Conservation (phyloP, 2,113 vertebrate genomes). For the Limnothrissa miodon region DNA sequence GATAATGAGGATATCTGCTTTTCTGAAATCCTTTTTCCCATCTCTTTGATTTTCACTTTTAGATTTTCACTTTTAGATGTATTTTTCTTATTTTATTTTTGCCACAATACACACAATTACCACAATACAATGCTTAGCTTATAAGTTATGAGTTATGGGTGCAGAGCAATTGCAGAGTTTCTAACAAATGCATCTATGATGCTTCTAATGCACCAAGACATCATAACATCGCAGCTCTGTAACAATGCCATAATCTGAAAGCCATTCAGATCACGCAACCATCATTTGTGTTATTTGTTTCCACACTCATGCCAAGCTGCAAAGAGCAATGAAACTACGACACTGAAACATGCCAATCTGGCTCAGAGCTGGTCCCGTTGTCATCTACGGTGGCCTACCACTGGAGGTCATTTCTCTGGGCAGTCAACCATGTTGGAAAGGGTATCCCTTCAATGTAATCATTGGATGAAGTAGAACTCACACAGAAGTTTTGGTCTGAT, state of each 20-base stretch:
- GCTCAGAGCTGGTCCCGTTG: background rate
- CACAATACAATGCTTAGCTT: too few species aligned
- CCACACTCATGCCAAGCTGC: background rate
- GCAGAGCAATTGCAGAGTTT: too few species aligned
- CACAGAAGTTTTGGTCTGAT: constrained; percentile 16
- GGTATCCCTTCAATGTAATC: background rate
- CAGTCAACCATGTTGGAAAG: background rate
- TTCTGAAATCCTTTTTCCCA: too few species aligned
- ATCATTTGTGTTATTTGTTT: background rate
- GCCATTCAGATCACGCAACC: background rate
- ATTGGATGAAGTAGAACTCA: constrained; percentile 14
- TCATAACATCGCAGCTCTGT: background rate
- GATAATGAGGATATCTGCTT: too few species aligned
- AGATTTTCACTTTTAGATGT: too few species aligned
- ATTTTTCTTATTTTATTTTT: too few species aligned
- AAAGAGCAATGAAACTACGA: background rate
- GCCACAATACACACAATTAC: too few species aligned
- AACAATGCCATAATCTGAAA: background rate
- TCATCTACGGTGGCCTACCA: background rate
- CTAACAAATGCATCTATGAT: background rate
- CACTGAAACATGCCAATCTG: background rate
- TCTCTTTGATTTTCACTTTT: too few species aligned
- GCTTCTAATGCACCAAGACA: background rate
- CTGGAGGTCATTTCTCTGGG: background rate
- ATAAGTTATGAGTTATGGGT: too few species aligned